Base-by-base conservation (phyloP, 53 echinoderm and acorn worm species). In the Echinarachnius parma region DNA sequence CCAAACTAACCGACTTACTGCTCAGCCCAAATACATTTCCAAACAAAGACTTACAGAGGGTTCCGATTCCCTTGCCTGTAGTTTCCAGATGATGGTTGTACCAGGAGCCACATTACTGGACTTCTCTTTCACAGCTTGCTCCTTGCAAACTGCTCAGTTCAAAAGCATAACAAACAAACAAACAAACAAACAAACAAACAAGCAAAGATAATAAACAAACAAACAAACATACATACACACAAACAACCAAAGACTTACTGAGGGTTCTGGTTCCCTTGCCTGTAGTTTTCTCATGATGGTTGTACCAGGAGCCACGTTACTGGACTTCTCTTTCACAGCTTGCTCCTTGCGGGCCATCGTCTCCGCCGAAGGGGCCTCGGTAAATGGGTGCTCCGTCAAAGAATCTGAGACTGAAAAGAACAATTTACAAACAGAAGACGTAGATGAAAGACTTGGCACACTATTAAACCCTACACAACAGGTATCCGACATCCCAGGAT, bases 211-310 rank as follows among this genome's bases (percentile, higher is more conserved):
- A n/a, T n/a, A n/a, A n/a, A n/a, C n/a, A n/a, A n/a, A n/a, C n/a
- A n/a, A n/a, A n/a, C n/a, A n/a, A n/a, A n/a, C n/a, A n/a, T n/a
- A n/a, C n/a, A n/a, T n/a, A n/a, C n/a, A n/a, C n/a, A n/a, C n/a
- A n/a, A n/a, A n/a, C n/a, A 39, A 39, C 7, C 42, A 9, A 39
- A 39, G 42, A 28, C 50, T 48, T 28, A 66, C 62, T 4, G 34
- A 36, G 22, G 25, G 25, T 24, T 16, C 66, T 46, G 79, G 71
- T 29, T 93, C 89, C 75, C 96, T 87, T n/a, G 77, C 78, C 58
- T 96, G 87, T 15, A 96, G 90, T 88, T 96, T 96, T 21, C 87
- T 87, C 96, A 96, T 96, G 48, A 96, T 96, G 29, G 96, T 96
- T n/a, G 96, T 96, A 7, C 96, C 96, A 0, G 96, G 81, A 1